Evolutionary conservation across 2,113 vertebrate genomes (phyloP).

Genomic region (Hirundichthys speculiger): DNA sequence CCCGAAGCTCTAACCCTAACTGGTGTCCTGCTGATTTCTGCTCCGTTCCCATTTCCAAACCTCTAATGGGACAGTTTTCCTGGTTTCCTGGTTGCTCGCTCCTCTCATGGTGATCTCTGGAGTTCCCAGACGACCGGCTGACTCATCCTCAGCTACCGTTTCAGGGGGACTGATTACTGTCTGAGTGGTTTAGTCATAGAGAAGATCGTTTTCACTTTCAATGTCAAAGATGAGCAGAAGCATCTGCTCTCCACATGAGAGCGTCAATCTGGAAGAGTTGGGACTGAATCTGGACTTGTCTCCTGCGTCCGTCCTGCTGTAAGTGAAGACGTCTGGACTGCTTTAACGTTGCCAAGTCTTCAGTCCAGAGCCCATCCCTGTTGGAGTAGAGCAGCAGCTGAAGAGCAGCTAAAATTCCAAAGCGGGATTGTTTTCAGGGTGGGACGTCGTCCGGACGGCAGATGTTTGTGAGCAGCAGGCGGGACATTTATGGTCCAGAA

Average conservation of each 20-base stretch:
- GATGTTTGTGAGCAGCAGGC: conserved; percentile 4
- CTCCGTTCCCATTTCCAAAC: not conserved
- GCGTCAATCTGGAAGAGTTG: no score
- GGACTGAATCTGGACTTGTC: no score
- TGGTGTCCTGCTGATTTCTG: not conserved
- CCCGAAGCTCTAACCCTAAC: no score
- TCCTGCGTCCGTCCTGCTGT: no score
- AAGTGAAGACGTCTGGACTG: no score
- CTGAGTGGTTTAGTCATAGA: conserved; percentile 6
- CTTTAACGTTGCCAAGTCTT: not conserved
- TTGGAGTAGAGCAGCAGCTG: conserved; percentile 39
- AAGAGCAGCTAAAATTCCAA: conserved; percentile 45
- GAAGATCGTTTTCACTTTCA: not conserved
- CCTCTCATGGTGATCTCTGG: conserved; percentile 2
- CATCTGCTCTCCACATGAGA: not conserved
- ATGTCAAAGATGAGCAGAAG: not conserved
- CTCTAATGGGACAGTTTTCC: not conserved
- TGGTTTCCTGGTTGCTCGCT: not conserved
- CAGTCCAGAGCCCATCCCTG: conserved; percentile 1
- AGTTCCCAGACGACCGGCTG: conserved; percentile 21
- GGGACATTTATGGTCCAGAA: no score
- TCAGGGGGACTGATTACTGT: conserved; percentile 46
- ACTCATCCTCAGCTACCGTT: conserved; percentile 34
- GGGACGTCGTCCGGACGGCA: conserved; percentile 26
- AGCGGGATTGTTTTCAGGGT: conserved; percentile 42